These are phyloP conservation scores for Pavo muticus DNA, from an alignment of 2,113 vertebrate species.

Conservation along the genomic window DNA sequence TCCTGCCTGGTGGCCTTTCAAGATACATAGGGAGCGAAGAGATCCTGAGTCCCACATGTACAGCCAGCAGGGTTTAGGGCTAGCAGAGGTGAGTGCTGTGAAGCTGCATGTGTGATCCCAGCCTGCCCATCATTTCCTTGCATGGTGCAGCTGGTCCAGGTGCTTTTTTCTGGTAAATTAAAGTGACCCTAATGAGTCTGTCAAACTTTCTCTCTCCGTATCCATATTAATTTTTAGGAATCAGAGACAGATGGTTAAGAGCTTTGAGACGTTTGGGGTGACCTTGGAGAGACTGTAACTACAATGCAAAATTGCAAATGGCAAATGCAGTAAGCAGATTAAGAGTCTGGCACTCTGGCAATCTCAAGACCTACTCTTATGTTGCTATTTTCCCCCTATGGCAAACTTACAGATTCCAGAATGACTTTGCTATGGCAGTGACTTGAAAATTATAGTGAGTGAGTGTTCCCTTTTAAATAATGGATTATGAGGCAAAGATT, in stretches of 20 bases:
- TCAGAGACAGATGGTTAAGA: neutral
- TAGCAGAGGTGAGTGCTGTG: neutral
- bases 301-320: neutral
- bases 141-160: neutral
- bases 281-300: conserved; percentile 44
- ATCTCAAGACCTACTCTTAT: conserved; percentile 44
- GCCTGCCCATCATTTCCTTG: neutral
- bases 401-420: conserved; percentile 64
- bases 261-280: conserved; percentile 17
- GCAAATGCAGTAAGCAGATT: conserved; percentile 40
- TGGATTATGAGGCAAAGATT: conserved; percentile 61
- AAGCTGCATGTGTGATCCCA: rapidly evolving
- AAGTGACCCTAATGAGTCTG: neutral
- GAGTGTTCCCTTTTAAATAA: conserved; percentile 65
- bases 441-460: conserved; percentile 60
- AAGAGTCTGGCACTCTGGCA: conserved; percentile 35
- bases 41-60: neutral
- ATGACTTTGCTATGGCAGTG: conserved; percentile 59
- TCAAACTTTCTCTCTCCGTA: neutral
- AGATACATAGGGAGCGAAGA: rapidly evolving
- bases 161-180: neutral
- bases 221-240: neutral
- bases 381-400: conserved; percentile 48
- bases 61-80: neutral
- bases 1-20: rapidly evolving